A percentile compares a stretch with the other conserved stretches of the same genome.
Evolutionary conservation across 2,113 vertebrate species (phyloP).

Genomic region (Myrmophylax atrothorax): DNA sequence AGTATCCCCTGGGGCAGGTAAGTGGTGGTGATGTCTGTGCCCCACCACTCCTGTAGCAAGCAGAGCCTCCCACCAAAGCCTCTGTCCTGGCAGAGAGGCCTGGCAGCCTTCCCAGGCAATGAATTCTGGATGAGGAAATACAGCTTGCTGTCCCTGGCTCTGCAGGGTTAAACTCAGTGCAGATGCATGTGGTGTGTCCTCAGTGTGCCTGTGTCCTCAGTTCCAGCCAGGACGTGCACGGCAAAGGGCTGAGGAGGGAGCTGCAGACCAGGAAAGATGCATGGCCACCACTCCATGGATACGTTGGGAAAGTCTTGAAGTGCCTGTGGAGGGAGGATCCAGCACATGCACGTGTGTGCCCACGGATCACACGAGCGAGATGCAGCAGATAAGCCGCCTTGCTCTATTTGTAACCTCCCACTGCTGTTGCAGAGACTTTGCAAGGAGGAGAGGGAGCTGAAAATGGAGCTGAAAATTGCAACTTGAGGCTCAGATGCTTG

Average conservation of each 20-base stretch:
- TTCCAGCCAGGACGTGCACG: neutral
- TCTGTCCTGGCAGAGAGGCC: neutral
- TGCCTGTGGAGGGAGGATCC: neutral
- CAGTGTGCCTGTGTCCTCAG: neutral
- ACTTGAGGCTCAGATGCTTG: neutral
- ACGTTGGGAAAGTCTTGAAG: neutral
- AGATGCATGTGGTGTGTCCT: neutral
- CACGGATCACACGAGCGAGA: neutral
- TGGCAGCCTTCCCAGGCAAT: neutral
- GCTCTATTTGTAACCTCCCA: constrained; percentile 28
- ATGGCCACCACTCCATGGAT: neutral
- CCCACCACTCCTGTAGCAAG: neutral
- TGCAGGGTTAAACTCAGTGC: neutral
- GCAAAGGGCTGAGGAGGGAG: constrained; percentile 40
- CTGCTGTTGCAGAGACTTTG: constrained; percentile 20
- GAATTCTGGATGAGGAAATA: neutral
- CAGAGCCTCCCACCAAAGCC: neutral
- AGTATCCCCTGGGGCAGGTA: neutral
- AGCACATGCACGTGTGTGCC: accelerated
- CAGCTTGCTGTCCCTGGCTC: neutral
- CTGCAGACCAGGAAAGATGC: neutral
- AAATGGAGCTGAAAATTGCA: constrained; percentile 4
- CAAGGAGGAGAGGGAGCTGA: neutral
- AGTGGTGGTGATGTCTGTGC: neutral
- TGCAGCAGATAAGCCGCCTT: constrained; percentile 31